Evolutionary conservation across 2,113 vertebrate species (phyloP).

Genomic region (Phaethornis superciliosus): DNA sequence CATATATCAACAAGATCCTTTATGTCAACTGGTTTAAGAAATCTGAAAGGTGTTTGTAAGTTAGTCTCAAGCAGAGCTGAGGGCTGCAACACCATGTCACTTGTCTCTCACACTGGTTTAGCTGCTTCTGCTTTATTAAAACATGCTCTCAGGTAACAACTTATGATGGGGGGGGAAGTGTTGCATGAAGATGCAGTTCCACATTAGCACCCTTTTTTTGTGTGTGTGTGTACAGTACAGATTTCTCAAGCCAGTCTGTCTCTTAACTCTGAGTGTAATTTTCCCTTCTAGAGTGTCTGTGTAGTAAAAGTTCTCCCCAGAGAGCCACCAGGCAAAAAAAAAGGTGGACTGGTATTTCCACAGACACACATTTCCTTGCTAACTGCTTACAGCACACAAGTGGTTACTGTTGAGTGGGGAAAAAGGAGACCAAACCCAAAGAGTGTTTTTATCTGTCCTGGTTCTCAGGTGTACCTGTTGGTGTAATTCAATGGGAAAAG

Average conservation of each 20-base stretch:
- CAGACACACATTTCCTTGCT: not conserved
- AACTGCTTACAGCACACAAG: not conserved
- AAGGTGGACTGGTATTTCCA: not conserved
- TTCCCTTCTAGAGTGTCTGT: not conserved
- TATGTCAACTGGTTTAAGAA: not conserved
- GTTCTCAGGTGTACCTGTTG: rapidly evolving
- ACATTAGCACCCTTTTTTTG: not conserved
- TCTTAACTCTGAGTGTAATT: not conserved
- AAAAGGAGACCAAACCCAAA: not conserved
- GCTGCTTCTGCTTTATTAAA: not conserved
- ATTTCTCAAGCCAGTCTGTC: not conserved
- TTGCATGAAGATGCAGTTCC: not conserved
- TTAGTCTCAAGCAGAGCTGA: not conserved
- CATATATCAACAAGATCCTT: not conserved
- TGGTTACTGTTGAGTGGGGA: not conserved
- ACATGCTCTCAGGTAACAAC: not conserved
- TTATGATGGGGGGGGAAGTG: not conserved
- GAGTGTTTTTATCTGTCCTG: not conserved
- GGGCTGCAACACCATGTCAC: not conserved
- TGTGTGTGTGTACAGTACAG: no score
- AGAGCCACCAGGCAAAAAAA: not conserved
- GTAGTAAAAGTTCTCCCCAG: not conserved
- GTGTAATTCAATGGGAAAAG: not conserved
- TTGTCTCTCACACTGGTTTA: not conserved
- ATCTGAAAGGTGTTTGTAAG: not conserved